phyloP scores from a whole-genome alignment of 1,140 invertebrate species.

The Drosophila nikananu region DNA sequence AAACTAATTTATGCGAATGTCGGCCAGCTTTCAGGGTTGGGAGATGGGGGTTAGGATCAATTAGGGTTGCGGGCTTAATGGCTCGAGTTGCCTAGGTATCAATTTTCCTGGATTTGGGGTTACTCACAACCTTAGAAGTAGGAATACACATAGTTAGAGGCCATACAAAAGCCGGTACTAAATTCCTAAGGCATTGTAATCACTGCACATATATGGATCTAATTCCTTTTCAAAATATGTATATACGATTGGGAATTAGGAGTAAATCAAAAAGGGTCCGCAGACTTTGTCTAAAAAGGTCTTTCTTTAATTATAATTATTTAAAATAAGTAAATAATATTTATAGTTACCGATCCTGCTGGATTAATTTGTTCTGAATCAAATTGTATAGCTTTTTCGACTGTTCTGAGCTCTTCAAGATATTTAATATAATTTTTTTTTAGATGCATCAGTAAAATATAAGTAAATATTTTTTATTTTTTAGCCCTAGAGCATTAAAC shows the following conservation, averaged over 20 bases:
- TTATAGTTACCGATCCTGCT: background rate
- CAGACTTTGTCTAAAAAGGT: background rate
- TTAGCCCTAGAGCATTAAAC: too few species aligned
- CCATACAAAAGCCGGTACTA: background rate
- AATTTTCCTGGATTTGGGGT: background rate
- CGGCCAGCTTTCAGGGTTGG: constrained; percentile 4
- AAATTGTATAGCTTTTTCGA: background rate
- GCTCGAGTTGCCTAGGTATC: constrained; percentile 20
- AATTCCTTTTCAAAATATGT: background rate
- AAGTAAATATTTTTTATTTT: too few species aligned
- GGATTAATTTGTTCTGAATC: background rate
- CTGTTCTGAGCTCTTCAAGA: background rate
- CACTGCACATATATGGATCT: background rate
- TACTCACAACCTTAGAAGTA: background rate
- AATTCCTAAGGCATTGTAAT: background rate
- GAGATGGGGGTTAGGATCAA: background rate
- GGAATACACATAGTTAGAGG: background rate
- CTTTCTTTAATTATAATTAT: background rate
- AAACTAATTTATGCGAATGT: constrained; percentile 75
- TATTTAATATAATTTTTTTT: background rate
- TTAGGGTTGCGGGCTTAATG: constrained; percentile 22
- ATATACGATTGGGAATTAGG: background rate
- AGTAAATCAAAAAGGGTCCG: too few species aligned
- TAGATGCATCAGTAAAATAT: background rate
- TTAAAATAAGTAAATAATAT: background rate